Evolutionary conservation across 1,140 invertebrate species (phyloP).

Genomic region (Conus ventricosus): DNA sequence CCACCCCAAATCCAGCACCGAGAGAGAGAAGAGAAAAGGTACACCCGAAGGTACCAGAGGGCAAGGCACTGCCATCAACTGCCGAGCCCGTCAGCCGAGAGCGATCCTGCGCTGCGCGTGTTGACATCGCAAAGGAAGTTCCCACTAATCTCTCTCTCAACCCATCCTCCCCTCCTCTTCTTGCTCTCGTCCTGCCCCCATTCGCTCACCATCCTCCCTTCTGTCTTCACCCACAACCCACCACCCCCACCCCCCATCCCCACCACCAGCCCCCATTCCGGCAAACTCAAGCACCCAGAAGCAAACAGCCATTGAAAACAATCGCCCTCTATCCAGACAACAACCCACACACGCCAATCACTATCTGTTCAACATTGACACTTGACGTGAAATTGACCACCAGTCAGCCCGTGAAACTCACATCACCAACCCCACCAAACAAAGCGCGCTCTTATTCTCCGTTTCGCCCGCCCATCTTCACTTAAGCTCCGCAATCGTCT

Average conservation of each 20-base stretch:
- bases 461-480: not conserved
- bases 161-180: not conserved
- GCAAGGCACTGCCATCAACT: too few relatives aligned
- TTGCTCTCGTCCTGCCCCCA: too few relatives aligned
- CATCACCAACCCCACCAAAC: not conserved
- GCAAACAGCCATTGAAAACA: not conserved
- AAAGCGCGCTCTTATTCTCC: not conserved
- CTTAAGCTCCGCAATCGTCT: not conserved
- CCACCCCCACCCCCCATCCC: not conserved
- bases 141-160: not conserved
- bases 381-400: not conserved
- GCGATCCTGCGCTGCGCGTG: too few relatives aligned
- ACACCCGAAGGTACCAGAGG: too few relatives aligned
- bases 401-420: not conserved
- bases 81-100: too few relatives aligned
- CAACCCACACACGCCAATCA: not conserved
- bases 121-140: too few relatives aligned
- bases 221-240: not conserved
- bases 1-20: too few relatives aligned
- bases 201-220: too few relatives aligned
- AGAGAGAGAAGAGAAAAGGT: too few relatives aligned
- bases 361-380: conserved; percentile 4
- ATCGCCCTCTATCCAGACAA: not conserved
- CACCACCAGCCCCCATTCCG: not conserved
- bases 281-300: not conserved